Evolutionary conservation across 2,113 vertebrate genomes (phyloP).

Genomic region (Zosterops pallidus): DNA sequence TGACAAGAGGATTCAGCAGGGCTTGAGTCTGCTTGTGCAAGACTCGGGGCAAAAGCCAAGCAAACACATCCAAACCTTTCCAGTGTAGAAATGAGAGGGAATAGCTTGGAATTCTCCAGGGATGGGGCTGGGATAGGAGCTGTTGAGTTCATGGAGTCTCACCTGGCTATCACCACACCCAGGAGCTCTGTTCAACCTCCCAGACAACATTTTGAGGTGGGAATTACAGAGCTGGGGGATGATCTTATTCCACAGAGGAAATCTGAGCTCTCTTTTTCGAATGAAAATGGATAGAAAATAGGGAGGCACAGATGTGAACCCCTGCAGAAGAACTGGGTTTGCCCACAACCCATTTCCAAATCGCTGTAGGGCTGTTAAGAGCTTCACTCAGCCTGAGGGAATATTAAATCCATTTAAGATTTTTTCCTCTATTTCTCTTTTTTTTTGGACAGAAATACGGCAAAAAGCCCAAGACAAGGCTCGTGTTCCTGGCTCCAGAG

Average conservation of each 20-base stretch:
- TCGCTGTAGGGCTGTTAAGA: background rate
- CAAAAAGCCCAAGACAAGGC: background rate
- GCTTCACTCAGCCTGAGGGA: background rate
- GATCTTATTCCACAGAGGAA: background rate
- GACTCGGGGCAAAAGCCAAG: background rate
- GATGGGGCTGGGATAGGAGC: background rate
- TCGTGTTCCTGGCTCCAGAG: background rate
- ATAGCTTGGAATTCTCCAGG: background rate
- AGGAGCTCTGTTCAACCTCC: background rate
- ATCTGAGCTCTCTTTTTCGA: background rate
- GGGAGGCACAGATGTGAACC: background rate
- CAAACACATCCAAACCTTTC: background rate
- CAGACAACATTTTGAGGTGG: background rate
- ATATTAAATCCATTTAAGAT: background rate
- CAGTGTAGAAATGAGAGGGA: background rate
- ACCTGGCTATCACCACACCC: background rate
- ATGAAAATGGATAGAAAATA: background rate
- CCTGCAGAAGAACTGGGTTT: background rate
- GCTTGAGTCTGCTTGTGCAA: background rate
- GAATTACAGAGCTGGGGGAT: background rate
- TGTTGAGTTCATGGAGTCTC: background rate
- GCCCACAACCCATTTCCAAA: background rate
- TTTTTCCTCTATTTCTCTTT: too few relatives aligned
- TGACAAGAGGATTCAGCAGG: background rate
- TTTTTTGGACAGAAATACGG: background rate